These are phyloP conservation scores for Diacarnus erythraeanus DNA, from an alignment of 37 sponge, comb jelly and placozoan genomes.

Conservation along the genomic window DNA sequence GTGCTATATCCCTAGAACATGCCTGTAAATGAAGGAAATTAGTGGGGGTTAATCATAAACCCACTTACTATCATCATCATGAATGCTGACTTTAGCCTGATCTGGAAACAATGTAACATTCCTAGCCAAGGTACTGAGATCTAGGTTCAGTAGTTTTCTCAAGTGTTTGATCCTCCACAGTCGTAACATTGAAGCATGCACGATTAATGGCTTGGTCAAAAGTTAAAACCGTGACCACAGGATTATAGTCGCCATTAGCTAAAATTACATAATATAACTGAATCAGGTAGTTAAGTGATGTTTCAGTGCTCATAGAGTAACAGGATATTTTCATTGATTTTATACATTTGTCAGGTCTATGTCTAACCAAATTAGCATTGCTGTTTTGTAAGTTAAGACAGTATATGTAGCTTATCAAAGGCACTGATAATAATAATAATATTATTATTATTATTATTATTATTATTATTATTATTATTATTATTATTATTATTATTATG, in stretches of 20 bases:
- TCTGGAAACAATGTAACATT: slow-evolving; percentile 10
- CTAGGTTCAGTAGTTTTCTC: too few species aligned
- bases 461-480: too few species aligned
- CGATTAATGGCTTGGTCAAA: neutral
- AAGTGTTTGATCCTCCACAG: neutral
- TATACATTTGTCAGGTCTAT: too few species aligned
- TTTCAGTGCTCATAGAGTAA: too few species aligned
- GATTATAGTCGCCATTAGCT: slow-evolving; percentile 14
- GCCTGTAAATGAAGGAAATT: neutral
- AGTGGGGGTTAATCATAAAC: neutral
- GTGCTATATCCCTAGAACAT: neutral
- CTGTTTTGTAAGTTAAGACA: too few species aligned
- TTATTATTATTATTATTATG: too few species aligned
- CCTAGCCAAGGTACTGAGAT: neutral
- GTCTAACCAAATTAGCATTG: too few species aligned
- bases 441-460: too few species aligned
- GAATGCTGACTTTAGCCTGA: slow-evolving; percentile 23
- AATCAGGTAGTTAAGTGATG: neutral
- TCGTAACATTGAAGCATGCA: neutral
- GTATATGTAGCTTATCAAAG: too few species aligned
- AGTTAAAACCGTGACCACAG: neutral
- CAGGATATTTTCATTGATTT: too few species aligned
- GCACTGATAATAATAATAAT: too few species aligned
- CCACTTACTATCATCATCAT: slow-evolving; percentile 40
- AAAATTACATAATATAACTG: neutral